Evolutionary conservation across 2,797 vertebrate species (phyloP).

Genomic region (Peromyscus melanophrys): DNA sequence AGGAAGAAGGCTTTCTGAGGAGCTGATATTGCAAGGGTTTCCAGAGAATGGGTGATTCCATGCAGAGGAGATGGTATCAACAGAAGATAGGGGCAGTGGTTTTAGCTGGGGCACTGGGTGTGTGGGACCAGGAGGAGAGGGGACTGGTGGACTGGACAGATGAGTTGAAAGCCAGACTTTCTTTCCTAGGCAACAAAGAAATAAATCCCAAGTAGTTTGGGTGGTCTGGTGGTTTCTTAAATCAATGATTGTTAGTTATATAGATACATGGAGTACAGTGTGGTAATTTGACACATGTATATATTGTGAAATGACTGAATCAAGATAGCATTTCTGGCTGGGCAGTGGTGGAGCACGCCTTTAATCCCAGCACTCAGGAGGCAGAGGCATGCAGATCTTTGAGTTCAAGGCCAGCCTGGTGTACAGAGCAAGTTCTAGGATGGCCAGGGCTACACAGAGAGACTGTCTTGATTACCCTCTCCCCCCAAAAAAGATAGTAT

Average conservation of each 20-base stretch:
- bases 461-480: neutral
- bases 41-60: neutral
- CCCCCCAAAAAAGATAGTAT: neutral
- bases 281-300: neutral
- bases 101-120: neutral
- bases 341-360: neutral
- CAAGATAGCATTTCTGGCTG: neutral
- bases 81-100: neutral
- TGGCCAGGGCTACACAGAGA: neutral
- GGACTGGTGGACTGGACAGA: neutral
- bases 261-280: neutral
- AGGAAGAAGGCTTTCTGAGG: neutral
- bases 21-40: neutral
- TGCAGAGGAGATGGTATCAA: neutral
- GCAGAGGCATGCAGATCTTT: neutral
- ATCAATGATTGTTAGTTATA: neutral
- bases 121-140: neutral
- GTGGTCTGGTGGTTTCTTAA: neutral
- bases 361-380: neutral
- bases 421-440: neutral
- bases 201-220: neutral
- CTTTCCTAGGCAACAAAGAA: neutral
- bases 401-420: neutral
- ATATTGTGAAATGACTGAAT: neutral
- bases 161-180: neutral